Conservation (phyloP, 2,113 vertebrate genomes). For the Protobothrops mucrosquamatus region DNA sequence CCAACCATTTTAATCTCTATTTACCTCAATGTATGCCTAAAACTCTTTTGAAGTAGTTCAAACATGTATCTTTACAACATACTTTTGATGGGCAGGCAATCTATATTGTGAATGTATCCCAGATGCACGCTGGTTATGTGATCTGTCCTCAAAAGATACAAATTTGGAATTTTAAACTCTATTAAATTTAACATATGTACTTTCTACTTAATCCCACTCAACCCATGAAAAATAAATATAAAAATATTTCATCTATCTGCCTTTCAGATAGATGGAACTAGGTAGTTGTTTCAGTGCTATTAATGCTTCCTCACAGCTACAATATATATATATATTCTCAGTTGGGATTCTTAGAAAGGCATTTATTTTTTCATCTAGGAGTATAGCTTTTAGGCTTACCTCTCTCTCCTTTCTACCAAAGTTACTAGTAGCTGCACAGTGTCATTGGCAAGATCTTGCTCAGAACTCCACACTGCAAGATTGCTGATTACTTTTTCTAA, state of each 20-base stretch:
- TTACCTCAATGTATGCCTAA: background rate
- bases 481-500: conserved; percentile 99
- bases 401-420: conserved; percentile 93
- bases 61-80: background rate
- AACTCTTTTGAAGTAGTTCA: background rate
- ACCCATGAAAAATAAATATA: background rate
- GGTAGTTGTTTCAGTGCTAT: background rate
- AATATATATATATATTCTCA: background rate
- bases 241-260: background rate
- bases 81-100: background rate
- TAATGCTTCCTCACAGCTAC: background rate
- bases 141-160: background rate
- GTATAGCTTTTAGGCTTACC: conserved; percentile 65
- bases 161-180: background rate
- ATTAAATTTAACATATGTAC: background rate
- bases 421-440: conserved; percentile 97
- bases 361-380: background rate
- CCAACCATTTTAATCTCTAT: background rate
- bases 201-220: background rate
- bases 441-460: conserved; percentile 93
- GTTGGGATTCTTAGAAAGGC: background rate
- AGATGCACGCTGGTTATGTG: background rate
- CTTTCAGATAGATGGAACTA: background rate
- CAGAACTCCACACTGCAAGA: conserved; percentile 96
- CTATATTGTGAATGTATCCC: background rate